These are phyloP conservation scores for Echinops telfairi DNA, from an alignment of 2,113 vertebrate species.

Conservation along the genomic window DNA sequence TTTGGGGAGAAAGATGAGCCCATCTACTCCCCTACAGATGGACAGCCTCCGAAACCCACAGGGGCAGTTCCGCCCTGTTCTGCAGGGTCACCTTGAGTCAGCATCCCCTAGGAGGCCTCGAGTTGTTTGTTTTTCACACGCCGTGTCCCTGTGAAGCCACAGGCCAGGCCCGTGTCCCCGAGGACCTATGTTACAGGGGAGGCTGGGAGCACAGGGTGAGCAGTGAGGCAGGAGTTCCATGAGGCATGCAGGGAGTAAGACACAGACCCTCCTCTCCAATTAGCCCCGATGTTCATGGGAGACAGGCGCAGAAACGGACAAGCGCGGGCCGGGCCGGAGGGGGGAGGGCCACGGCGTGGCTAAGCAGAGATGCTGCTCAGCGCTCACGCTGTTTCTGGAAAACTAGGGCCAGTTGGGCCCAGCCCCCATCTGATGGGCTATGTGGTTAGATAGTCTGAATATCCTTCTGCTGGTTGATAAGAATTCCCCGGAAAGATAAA, in stretches of 20 bases:
- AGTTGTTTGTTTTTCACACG: not conserved
- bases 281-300: not conserved
- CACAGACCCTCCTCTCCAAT: rapidly evolving
- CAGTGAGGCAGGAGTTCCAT: too few relatives aligned
- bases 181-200: not conserved
- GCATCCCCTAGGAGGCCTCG: too few relatives aligned
- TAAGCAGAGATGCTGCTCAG: not conserved
- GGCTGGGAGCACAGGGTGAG: too few relatives aligned
- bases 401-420: not conserved
- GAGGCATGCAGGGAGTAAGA: not conserved
- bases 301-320: not conserved
- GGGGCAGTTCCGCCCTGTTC: too few relatives aligned
- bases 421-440: not conserved
- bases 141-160: not conserved
- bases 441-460: not conserved
- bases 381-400: not conserved
- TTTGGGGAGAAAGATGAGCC: too few relatives aligned
- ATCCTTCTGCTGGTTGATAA: not conserved
- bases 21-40: too few relatives aligned
- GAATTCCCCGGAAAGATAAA: not conserved
- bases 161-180: not conserved
- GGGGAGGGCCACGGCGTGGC: not conserved
- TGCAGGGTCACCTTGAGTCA: too few relatives aligned
- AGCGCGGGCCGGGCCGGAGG: rapidly evolving
- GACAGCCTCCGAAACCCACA: too few relatives aligned